Conservation (phyloP, 2,888 invertebrate genomes). For the Folsomia candida region DNA sequence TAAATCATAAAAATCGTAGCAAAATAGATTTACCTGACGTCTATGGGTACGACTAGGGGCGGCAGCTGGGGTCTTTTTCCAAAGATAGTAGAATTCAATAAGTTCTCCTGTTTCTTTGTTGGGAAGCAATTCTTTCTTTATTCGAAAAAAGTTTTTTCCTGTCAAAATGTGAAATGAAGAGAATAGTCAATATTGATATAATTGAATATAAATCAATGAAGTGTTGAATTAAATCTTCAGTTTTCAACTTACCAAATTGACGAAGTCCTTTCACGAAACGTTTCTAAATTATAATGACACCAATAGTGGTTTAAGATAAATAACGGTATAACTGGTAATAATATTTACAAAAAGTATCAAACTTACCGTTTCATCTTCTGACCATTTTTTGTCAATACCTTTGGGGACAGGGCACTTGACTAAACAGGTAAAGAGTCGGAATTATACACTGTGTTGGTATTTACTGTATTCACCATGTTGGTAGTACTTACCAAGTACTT, state of each 20-base stretch:
- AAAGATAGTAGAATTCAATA: slow-evolving; percentile 97
- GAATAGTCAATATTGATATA: no score
- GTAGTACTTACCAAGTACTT: slow-evolving; percentile 86
- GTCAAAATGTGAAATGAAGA: neutral
- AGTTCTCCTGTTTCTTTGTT: slow-evolving; percentile 96
- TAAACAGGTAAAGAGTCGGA: no score
- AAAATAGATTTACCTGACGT: slow-evolving; percentile 57
- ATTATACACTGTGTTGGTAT: neutral
- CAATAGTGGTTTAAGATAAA: no score
- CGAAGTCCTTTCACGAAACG: slow-evolving; percentile 96
- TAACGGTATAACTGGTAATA: neutral
- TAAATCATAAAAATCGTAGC: neutral
- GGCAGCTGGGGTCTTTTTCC: slow-evolving; percentile 99
- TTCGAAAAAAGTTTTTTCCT: slow-evolving; percentile 99
- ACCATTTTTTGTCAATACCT: slow-evolving; percentile 97
- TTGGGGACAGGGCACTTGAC: slow-evolving; percentile 90
- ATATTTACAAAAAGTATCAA: neutral
- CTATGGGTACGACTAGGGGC: slow-evolving; percentile 93
- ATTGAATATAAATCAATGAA: no score
- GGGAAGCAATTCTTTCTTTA: slow-evolving; percentile 90
- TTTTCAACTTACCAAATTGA: slow-evolving; percentile 95
- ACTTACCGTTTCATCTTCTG: slow-evolving; percentile 85
- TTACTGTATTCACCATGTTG: no score
- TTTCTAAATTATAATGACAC: slow-evolving; percentile 63
- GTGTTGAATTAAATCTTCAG: neutral